These are phyloP conservation scores for Passer montanus DNA, from an alignment of 2,113 vertebrate species.

Conservation along the genomic window DNA sequence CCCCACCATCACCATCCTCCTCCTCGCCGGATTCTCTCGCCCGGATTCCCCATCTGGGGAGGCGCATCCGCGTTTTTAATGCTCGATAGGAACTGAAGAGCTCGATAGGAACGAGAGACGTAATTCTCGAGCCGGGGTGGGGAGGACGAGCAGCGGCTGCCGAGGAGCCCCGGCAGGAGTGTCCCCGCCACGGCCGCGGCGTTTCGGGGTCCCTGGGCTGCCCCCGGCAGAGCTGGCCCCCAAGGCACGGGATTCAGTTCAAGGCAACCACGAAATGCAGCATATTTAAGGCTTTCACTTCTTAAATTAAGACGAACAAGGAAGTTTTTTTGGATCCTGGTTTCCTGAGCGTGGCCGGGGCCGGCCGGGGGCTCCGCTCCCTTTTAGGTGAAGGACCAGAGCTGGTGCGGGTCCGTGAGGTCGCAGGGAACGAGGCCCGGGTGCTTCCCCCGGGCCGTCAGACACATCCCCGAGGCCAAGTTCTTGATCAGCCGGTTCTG, in stretches of 20 bases:
- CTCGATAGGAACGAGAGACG: too few species aligned
- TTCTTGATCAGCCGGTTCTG: constrained; percentile 87
- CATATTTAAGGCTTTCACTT: constrained; percentile 18
- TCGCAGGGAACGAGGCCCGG: constrained; percentile 79
- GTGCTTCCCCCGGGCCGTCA: constrained; percentile 72
- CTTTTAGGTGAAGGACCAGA: constrained; percentile 83
- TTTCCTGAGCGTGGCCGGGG: neutral
- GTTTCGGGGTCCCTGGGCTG: fast-evolving
- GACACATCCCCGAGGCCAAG: constrained; percentile 78
- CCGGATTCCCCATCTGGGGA: fast-evolving
- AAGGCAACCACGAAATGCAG: constrained; percentile 27
- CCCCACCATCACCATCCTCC: neutral
- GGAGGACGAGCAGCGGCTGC: neutral
- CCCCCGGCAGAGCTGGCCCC: neutral
- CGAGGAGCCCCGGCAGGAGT: neutral
- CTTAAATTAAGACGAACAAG: neutral
- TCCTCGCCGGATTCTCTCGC: neutral
- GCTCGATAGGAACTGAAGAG: fast-evolving
- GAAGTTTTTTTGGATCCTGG: neutral
- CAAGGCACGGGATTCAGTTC: neutral
- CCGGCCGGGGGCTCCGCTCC: neutral
- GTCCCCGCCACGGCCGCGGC: fast-evolving
- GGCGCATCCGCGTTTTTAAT: fast-evolving
- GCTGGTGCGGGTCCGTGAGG: constrained; percentile 76
- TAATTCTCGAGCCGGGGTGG: neutral